Evolutionary conservation across 23 tunicate species (phyloP).

Genomic region (Halocynthia roretzi): DNA sequence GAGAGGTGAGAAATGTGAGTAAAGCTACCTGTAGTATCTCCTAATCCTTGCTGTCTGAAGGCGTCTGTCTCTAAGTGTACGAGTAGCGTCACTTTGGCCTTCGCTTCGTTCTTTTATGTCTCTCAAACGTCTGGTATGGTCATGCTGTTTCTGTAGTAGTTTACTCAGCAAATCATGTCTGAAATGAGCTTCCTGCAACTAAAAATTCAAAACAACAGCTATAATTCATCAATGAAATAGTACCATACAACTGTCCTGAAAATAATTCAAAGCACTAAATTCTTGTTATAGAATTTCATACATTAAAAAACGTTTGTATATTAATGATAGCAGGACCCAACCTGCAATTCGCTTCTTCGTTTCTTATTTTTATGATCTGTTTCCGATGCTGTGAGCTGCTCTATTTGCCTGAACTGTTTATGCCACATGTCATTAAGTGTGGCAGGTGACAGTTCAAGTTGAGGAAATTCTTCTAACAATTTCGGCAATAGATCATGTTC

Average conservation of each 20-base stretch:
- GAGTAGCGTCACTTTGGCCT: conserved; percentile 39
- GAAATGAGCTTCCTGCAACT: conserved; percentile 79
- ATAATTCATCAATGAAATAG: too few species aligned
- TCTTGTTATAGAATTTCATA: background rate
- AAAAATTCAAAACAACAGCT: background rate
- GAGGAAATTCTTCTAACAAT: conserved; percentile 72
- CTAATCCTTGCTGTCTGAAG: conserved; percentile 81
- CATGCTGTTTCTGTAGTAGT: conserved; percentile 78
- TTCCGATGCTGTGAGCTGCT: conserved; percentile 42
- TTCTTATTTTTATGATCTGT: conserved; percentile 40
- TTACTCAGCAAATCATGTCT: conserved; percentile 72
- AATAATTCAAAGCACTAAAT: too few species aligned
- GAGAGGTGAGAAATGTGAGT: too few species aligned
- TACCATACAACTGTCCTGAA: too few species aligned
- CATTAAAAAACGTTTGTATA: background rate
- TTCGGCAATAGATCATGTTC: conserved; percentile 89
- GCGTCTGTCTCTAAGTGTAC: conserved; percentile 39
- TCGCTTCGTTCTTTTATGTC: conserved; percentile 42
- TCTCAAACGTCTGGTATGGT: conserved; percentile 71
- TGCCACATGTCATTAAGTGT: conserved; percentile 79
- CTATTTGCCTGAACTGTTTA: conserved; percentile 87
- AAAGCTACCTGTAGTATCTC: conserved; percentile 45
- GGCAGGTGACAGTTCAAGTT: conserved; percentile 49
- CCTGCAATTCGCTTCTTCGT: conserved; percentile 58
- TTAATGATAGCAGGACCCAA: background rate